Percentiles rank a stretch among this genome's conserved stretches.
These are phyloP conservation scores for Prinia subflava DNA, from an alignment of 2,113 vertebrate genomes.

Conservation along the genomic window DNA sequence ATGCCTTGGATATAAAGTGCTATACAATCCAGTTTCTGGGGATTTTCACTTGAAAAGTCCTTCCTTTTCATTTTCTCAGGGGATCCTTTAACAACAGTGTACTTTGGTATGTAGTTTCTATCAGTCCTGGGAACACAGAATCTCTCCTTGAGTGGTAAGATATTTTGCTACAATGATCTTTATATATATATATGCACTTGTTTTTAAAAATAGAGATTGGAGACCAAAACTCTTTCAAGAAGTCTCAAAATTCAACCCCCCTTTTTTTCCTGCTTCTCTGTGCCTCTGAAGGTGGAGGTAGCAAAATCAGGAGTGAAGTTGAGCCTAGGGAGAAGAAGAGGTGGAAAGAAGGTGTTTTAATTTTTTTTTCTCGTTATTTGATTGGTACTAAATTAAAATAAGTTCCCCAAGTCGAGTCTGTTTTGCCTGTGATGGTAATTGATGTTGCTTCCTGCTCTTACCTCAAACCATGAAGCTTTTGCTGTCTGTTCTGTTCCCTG, in stretches of 20 bases:
- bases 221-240: not conserved
- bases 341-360: not conserved
- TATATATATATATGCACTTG: not conserved
- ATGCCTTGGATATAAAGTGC: not conserved
- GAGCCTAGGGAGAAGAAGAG: not conserved
- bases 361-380: not conserved
- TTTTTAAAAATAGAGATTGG: not conserved
- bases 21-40: not conserved
- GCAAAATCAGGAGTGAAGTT: fast-evolving
- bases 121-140: not conserved
- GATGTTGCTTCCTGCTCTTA: not conserved
- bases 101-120: not conserved
- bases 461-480: not conserved
- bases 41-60: not conserved
- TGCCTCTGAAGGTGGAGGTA: not conserved
- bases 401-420: not conserved
- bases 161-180: not conserved
- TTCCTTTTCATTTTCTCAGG: not conserved
- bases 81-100: not conserved
- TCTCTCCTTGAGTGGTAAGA: not conserved
- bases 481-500: not conserved
- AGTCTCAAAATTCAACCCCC: not conserved
- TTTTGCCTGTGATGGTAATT: not conserved
- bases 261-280: not conserved
- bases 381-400: not conserved